Evolutionary conservation across 2,888 invertebrate species (phyloP).

Genomic region (Quadroppia sp.): DNA sequence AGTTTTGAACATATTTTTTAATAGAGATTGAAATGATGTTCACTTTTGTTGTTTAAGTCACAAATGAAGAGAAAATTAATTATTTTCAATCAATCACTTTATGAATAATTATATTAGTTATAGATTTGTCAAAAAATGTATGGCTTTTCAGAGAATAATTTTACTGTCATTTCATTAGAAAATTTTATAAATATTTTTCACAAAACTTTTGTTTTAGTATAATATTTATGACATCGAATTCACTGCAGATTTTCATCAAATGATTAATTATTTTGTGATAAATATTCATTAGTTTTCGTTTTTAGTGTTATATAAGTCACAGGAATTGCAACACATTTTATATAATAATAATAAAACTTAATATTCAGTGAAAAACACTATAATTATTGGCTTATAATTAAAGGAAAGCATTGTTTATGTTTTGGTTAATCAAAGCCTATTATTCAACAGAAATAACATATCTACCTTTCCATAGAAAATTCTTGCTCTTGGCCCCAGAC

Average conservation of each 20-base stretch:
- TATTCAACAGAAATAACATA: neutral
- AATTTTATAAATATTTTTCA: neutral
- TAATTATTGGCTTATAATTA: slow-evolving; percentile 5
- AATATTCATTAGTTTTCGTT: neutral
- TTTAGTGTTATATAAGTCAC: neutral
- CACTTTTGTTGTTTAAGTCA: neutral
- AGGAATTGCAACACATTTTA: neutral
- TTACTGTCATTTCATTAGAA: neutral
- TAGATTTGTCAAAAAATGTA: neutral
- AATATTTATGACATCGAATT: neutral
- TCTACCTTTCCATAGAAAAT: neutral
- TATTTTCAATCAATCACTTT: neutral
- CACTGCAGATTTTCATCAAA: neutral
- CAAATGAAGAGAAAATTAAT: neutral
- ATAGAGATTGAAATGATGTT: slow-evolving; percentile 4
- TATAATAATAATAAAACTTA: neutral
- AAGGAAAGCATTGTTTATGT: neutral
- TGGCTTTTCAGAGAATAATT: neutral
- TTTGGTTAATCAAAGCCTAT: slow-evolving; percentile 9
- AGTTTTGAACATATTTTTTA: neutral
- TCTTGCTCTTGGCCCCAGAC: neutral
- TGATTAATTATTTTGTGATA: neutral
- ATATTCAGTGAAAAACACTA: neutral
- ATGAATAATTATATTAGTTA: slow-evolving; percentile 1
- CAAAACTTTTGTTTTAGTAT: neutral